Evolutionary conservation across 2,113 vertebrate species (phyloP).

Genomic region (Oreochromis tanganicae): DNA sequence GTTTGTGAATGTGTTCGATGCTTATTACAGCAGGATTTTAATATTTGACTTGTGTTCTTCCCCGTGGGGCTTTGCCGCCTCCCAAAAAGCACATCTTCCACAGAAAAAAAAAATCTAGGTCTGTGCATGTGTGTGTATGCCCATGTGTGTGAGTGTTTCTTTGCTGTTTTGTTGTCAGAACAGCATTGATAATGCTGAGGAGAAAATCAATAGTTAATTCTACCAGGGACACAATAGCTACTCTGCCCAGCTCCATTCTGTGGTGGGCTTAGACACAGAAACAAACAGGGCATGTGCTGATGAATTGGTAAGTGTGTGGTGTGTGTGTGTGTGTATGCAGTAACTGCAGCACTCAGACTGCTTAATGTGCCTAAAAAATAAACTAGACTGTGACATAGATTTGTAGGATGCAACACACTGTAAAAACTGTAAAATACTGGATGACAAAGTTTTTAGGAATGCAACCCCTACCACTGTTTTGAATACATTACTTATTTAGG

Average conservation of each 20-base stretch:
- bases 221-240: slow-evolving; percentile 66
- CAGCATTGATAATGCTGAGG: slow-evolving; percentile 64
- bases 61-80: neutral
- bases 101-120: neutral
- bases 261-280: slow-evolving; percentile 37
- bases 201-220: slow-evolving; percentile 75
- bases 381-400: neutral
- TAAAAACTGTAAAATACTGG: neutral
- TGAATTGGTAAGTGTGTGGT: slow-evolving; percentile 50
- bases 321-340: neutral
- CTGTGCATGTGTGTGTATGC: slow-evolving; percentile 6
- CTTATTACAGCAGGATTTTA: slow-evolving; percentile 4
- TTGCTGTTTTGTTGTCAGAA: slow-evolving; percentile 60
- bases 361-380: slow-evolving; percentile 13
- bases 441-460: neutral
- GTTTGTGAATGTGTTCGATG: slow-evolving; percentile 6
- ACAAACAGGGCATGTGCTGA: slow-evolving; percentile 54
- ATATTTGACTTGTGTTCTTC: slow-evolving; percentile 36
- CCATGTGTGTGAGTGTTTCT: slow-evolving; percentile 13
- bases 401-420: neutral
- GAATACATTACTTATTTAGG: neutral
- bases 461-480: neutral
- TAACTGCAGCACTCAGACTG: neutral
- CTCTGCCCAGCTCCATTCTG: slow-evolving; percentile 44
- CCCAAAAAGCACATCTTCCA: slow-evolving; percentile 10